A percentile compares a stretch with the other conserved stretches of the same genome.
phyloP scores from a whole-genome alignment of 1,140 invertebrate genomes.

The Papilio helenus region DNA sequence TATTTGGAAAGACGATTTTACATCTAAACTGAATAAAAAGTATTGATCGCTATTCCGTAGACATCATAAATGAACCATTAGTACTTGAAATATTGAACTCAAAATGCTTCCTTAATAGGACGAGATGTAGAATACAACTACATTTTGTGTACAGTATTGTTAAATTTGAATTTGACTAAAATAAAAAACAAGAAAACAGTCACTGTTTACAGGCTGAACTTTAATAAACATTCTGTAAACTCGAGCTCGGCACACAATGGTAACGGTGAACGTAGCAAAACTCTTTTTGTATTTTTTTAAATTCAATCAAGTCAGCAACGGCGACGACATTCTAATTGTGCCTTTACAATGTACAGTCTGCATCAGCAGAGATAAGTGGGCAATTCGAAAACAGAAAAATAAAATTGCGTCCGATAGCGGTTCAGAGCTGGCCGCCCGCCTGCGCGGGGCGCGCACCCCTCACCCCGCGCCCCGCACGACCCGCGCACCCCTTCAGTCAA shows the following conservation, averaged over 20 bases:
- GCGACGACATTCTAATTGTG: constrained; percentile 62
- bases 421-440: constrained; percentile 48
- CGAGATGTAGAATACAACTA: not conserved
- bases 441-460: constrained; percentile 56
- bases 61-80: not conserved
- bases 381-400: constrained; percentile 69
- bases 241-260: not conserved
- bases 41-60: too few species aligned
- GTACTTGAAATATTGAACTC: not conserved
- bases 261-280: not conserved
- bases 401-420: constrained; percentile 58
- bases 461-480: constrained; percentile 41
- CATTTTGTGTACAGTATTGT: not conserved
- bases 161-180: not conserved
- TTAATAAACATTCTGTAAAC: not conserved
- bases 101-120: not conserved
- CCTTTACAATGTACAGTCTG: constrained; percentile 60
- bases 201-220: not conserved
- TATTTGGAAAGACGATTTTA: not conserved
- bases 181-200: not conserved
- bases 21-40: not conserved
- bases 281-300: not conserved
- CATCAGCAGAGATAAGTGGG: constrained; percentile 72
- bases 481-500: constrained; percentile 56
- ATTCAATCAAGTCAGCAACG: constrained; percentile 36